phyloP scores from a whole-genome alignment of 2,888 invertebrate species.

The Drosophila anomalata region DNA sequence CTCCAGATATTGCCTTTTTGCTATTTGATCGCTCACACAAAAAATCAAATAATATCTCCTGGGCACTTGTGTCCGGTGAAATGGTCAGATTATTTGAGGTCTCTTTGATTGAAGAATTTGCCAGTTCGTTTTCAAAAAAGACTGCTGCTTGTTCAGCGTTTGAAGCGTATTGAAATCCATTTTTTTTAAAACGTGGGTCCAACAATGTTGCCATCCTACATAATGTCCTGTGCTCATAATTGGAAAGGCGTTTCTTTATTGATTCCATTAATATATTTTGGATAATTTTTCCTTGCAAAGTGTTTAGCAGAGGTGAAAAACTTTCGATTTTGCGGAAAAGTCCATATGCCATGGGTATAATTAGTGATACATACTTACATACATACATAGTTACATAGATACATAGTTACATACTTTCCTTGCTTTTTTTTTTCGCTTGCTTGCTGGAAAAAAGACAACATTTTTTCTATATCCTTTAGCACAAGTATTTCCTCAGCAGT shows the following conservation, averaged over 20 bases:
- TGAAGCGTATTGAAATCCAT: not conserved
- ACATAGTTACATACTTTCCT: conserved; percentile 1
- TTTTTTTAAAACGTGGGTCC: conserved; percentile 9
- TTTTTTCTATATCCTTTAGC: no score
- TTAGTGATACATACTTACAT: no score
- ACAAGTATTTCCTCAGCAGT: no score
- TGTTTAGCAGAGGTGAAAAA: conserved; percentile 15
- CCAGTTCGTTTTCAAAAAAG: conserved; percentile 5
- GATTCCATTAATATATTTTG: conserved; percentile 10
- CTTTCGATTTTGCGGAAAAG: conserved; percentile 22
- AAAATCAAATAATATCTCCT: conserved; percentile 9
- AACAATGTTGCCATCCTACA: not conserved
- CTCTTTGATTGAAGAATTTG: not conserved
- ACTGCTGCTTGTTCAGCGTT: conserved; percentile 8
- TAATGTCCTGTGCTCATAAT: conserved; percentile 5
- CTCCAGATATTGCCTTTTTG: conserved; percentile 2
- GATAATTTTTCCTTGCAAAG: conserved; percentile 19
- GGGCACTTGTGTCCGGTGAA: conserved; percentile 3
- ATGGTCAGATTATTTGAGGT: conserved; percentile 4
- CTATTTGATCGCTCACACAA: conserved; percentile 13
- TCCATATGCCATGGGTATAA: conserved; percentile 17
- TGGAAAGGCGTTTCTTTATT: conserved; percentile 5
- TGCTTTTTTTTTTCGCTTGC: not conserved
- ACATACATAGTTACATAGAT: no score
- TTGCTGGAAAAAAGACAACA: no score